Percentiles rank a stretch among this genome's conserved stretches.
Evolutionary conservation across 2,888 invertebrate species (phyloP).

Genomic region (Hetaerina titia): DNA sequence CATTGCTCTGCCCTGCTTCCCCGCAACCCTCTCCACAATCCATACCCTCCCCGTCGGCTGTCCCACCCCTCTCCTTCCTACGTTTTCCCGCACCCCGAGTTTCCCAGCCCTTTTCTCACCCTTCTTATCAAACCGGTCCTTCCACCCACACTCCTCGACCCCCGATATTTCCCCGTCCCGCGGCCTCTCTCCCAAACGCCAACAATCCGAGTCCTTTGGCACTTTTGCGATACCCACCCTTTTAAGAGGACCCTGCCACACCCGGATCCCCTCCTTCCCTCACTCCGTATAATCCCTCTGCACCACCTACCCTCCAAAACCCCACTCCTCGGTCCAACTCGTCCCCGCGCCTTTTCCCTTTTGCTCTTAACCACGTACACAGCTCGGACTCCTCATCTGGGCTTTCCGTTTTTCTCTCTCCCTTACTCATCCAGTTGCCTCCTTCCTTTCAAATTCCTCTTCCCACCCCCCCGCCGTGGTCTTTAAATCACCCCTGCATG

Average conservation of each 20-base stretch:
- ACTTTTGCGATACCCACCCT: background rate
- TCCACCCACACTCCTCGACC: background rate
- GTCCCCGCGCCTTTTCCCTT: background rate
- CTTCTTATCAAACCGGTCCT: too few relatives aligned
- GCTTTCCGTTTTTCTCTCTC: too few relatives aligned
- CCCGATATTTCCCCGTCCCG: background rate
- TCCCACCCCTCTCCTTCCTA: background rate
- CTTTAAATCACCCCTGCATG: too few relatives aligned
- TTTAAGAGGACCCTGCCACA: background rate
- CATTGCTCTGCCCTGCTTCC: background rate
- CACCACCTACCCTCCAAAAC: too few relatives aligned
- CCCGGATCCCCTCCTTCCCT: background rate
- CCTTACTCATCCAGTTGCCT: too few relatives aligned
- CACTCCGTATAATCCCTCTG: background rate
- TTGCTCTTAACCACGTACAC: background rate
- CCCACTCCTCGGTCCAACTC: too few relatives aligned
- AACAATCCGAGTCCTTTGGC: background rate
- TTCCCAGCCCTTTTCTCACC: background rate
- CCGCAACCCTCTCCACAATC: background rate
- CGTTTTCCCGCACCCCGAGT: background rate
- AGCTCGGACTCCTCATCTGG: too few relatives aligned
- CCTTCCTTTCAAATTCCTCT: too few relatives aligned
- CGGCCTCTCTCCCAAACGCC: background rate
- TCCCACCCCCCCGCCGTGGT: too few relatives aligned
- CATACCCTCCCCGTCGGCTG: background rate